Percentiles rank a stretch among this genome's conserved stretches.
These are phyloP conservation scores for Dendrolimus kikuchii DNA, from an alignment of 1,140 invertebrate species.

Conservation along the genomic window DNA sequence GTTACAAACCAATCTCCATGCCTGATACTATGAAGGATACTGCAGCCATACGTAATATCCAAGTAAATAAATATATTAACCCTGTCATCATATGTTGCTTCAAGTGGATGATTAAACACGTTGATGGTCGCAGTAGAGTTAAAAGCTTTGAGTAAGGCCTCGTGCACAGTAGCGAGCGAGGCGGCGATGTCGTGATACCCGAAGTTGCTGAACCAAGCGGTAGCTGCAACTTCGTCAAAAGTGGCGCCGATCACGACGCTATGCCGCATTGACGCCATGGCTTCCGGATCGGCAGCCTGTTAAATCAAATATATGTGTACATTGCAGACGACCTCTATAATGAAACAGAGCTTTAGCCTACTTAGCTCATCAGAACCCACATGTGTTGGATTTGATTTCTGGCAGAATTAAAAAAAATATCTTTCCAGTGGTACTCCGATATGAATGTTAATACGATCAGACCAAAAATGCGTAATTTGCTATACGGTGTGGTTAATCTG, in stretches of 20 bases:
- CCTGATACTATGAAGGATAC: too few species aligned
- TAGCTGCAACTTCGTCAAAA: slow-evolving; percentile 34
- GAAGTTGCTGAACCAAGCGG: slow-evolving; percentile 61
- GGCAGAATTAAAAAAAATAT: too few species aligned
- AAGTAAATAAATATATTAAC: slow-evolving; percentile 14
- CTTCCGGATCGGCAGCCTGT: slow-evolving; percentile 27
- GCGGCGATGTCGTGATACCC: slow-evolving; percentile 55
- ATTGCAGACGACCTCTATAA: not conserved
- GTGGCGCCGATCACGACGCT: slow-evolving; percentile 46
- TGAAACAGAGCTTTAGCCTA: not conserved
- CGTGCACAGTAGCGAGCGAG: slow-evolving; percentile 41
- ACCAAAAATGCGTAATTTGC: too few species aligned
- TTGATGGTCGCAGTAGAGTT: slow-evolving; percentile 29
- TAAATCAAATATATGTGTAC: not conserved
- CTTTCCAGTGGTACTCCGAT: too few species aligned
- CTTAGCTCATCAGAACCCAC: too few species aligned
- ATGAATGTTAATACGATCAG: too few species aligned
- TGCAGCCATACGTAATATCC: too few species aligned
- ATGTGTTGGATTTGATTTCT: too few species aligned
- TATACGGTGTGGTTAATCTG: too few species aligned
- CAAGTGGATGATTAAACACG: slow-evolving; percentile 50
- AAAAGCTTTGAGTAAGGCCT: slow-evolving; percentile 36
- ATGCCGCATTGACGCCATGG: slow-evolving; percentile 31
- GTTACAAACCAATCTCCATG: too few species aligned
- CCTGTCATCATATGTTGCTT: slow-evolving; percentile 46